Base-by-base conservation (phyloP, 2,888 invertebrate species). In the Gandaritis pyraliata region DNA sequence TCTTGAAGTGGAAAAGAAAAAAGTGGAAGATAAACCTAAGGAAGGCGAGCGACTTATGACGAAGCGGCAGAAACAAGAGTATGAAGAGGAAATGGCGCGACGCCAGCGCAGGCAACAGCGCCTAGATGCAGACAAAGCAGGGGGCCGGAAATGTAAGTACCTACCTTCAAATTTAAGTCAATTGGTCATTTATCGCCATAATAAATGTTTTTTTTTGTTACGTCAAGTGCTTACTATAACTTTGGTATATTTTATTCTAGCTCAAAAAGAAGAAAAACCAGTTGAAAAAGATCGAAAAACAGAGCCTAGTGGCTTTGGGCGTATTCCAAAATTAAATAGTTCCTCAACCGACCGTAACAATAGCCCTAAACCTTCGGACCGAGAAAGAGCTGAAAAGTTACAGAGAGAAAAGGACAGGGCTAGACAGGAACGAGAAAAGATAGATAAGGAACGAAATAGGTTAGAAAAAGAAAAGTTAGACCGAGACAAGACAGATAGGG, bases 31-130 rank as follows among this genome's bases (percentile, higher is more conserved):
- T 11, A 63, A 63, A 65, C 88, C 92, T 16, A 64, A 46, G 49
- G 94, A 95, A 63, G 92, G 94, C 0, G 96, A 96, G 69, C 93
- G 96, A 46, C 91, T 95, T 11, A 94, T 97, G 92, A 97, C 97
- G 0, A 96, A 96, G 71, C 96, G 95, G 71, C 97, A 98, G 77
- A 96, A 94, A 76, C 92, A 93, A 47, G 96, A 97, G 77, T 93
- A 94, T 74, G 94, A 96, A 73, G 95, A 95, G 72, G 95, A 96
- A 70, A 94, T 94, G 80, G 95, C 95, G 47, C 91, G 94, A 41
- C 94, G 95, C 55, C 93, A 93, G 64, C 77, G 90, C 8, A 72
- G 88, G 3, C 86, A 84, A 62, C 88, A 91, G 67, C 77, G 91
- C 0, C 63, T 91, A 18, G 90, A 91, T 0, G 85, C 86, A 0